These are phyloP conservation scores for Teleogryllus oceanicus DNA, from an alignment of 2,888 invertebrate species.

Conservation along the genomic window DNA sequence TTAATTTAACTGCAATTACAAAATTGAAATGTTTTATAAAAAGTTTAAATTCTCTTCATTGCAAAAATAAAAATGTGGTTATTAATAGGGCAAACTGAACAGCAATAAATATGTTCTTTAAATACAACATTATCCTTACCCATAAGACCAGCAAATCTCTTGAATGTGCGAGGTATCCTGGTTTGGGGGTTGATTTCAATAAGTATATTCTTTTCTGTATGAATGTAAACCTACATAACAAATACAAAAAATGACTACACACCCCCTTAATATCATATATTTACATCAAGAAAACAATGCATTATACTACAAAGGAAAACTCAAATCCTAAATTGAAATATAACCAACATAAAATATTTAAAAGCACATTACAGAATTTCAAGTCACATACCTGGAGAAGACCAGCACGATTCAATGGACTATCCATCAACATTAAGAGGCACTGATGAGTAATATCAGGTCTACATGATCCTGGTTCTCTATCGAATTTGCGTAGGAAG, in stretches of 20 bases:
- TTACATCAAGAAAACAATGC: background rate
- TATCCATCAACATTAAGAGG: conserved; percentile 94
- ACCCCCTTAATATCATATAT: background rate
- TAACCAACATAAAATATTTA: too few relatives aligned
- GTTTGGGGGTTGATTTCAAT: conserved; percentile 97
- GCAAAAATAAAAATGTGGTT: too few relatives aligned
- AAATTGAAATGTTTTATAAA: too few relatives aligned
- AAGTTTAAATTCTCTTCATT: too few relatives aligned
- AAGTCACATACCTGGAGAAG: conserved; percentile 66
- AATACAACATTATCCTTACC: conserved; percentile 54
- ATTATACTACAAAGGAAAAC: background rate
- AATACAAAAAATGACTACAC: too few relatives aligned
- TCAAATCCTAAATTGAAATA: background rate
- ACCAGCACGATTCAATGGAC: conserved; percentile 93
- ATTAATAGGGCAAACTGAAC: background rate
- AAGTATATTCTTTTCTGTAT: conserved; percentile 86
- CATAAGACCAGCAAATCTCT: conserved; percentile 94
- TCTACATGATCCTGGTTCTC: conserved; percentile 82
- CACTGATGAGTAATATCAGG: conserved; percentile 99
- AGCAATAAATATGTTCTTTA: background rate
- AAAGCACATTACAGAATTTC: background rate
- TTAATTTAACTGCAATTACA: too few relatives aligned
- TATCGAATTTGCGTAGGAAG: conserved; percentile 78
- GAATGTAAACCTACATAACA: conserved; percentile 68
- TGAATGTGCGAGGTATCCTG: conserved; percentile 93